Conservation (phyloP, 2,888 invertebrate species). For the Callimorpha dominula region DNA sequence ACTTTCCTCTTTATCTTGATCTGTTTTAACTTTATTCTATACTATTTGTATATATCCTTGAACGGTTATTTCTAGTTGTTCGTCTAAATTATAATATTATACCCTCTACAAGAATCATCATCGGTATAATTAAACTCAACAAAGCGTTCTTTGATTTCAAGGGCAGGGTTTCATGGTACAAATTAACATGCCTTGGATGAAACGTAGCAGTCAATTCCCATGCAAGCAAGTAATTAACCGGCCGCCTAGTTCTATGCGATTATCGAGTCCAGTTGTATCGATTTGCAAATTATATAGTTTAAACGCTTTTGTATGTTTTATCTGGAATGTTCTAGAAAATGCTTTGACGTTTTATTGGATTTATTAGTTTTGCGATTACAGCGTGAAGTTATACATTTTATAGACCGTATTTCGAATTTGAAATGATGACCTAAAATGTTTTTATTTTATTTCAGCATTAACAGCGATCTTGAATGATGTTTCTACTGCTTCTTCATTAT, state of each 20-base stretch:
- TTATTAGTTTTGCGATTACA: constrained; percentile 4
- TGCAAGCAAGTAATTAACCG: constrained; percentile 35
- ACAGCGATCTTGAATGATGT: too few species aligned
- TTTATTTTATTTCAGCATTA: too few species aligned
- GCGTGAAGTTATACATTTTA: neutral
- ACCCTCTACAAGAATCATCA: constrained; percentile 5
- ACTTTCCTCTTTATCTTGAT: neutral
- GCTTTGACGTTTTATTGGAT: neutral
- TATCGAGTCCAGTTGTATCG: constrained; percentile 38
- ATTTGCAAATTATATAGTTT: constrained; percentile 31
- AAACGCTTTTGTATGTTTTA: constrained; percentile 14
- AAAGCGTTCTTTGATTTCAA: constrained; percentile 50
- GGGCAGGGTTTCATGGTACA: constrained; percentile 47
- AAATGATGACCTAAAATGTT: neutral
- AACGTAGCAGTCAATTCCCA: constrained; percentile 46
- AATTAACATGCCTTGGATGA: constrained; percentile 45
- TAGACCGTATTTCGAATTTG: neutral
- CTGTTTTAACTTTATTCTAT: neutral
- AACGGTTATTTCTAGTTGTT: neutral
- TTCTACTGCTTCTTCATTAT: too few species aligned
- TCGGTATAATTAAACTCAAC: constrained; percentile 43
- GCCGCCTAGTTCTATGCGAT: constrained; percentile 25
- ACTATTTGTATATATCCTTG: neutral
- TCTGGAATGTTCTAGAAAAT: constrained; percentile 8
- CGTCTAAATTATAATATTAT: neutral